Evolutionary conservation across 2,888 invertebrate species (phyloP).

Genomic region (Trissolcus japonicus): DNA sequence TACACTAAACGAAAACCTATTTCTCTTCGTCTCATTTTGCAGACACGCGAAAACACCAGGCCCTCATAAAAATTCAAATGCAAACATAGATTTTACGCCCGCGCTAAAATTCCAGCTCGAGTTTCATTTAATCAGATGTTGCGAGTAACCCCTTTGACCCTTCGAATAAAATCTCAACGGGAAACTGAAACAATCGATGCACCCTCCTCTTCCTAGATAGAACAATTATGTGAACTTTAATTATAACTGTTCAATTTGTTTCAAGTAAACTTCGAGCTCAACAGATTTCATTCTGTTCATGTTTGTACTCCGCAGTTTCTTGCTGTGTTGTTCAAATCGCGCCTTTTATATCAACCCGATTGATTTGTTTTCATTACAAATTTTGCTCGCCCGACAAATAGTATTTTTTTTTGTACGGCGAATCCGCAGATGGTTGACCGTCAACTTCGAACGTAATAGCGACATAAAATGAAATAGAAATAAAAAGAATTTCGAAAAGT

Average conservation of each 20-base stretch:
- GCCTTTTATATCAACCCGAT: conserved; percentile 8
- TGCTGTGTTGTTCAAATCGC: conserved; percentile 27
- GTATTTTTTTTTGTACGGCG: conserved; percentile 11
- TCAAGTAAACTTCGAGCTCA: conserved; percentile 35
- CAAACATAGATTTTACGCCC: conserved; percentile 45
- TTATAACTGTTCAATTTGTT: conserved; percentile 53
- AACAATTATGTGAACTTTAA: conserved; percentile 51
- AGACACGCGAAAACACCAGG: conserved; percentile 34
- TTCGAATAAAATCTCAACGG: conserved; percentile 36
- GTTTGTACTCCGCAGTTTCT: conserved; percentile 3
- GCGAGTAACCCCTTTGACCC: conserved; percentile 11
- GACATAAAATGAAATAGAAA: conserved; percentile 13
- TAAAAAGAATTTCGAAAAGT: conserved; percentile 47
- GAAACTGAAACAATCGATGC: conserved; percentile 52
- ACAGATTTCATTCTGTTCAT: not conserved
- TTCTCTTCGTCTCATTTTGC: conserved; percentile 43
- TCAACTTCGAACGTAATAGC: conserved; percentile 35
- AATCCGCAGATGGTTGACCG: conserved; percentile 28
- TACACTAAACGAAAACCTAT: conserved; percentile 36
- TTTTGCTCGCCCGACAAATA: conserved; percentile 17
- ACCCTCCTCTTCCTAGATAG: conserved; percentile 15
- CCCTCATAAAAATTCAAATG: conserved; percentile 53
- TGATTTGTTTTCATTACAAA: conserved; percentile 31
- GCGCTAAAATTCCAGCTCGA: conserved; percentile 28
- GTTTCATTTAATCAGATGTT: conserved; percentile 38